Conservation (phyloP, 2,888 invertebrate species). For the Rapana venosa region DNA sequence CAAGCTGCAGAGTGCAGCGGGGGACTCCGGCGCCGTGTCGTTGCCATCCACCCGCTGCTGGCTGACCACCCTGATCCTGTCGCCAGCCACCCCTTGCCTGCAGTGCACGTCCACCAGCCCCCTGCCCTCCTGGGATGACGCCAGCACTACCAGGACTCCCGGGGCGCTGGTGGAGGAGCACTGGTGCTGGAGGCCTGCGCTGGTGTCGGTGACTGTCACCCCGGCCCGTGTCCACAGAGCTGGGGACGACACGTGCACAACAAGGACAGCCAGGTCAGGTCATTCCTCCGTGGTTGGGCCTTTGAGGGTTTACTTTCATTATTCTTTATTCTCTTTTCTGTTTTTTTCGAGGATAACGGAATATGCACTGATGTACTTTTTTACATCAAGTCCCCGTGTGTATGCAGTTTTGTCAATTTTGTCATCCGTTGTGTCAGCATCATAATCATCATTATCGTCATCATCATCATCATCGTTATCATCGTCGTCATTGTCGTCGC, state of each 20-base stretch:
- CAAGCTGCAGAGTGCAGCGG: not conserved
- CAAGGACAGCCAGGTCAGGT: too few relatives aligned
- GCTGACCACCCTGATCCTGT: slow-evolving; percentile 5
- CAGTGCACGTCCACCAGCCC: slow-evolving; percentile 26
- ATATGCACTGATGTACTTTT: too few relatives aligned
- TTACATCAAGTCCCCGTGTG: too few relatives aligned
- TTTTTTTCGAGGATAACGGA: too few relatives aligned
- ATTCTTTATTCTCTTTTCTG: too few relatives aligned
- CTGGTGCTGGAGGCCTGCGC: not conserved
- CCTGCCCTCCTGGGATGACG: not conserved
- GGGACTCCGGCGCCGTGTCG: not conserved
- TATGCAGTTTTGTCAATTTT: too few relatives aligned
- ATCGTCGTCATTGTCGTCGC: too few relatives aligned
- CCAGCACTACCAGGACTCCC: not conserved
- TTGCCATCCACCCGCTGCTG: not conserved
- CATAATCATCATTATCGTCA: slow-evolving; percentile 10
- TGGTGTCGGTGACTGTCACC: not conserved
- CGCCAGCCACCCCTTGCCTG: not conserved
- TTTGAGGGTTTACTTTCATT: too few relatives aligned
- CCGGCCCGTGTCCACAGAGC: not conserved
- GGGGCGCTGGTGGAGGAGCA: not conserved
- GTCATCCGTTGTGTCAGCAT: not conserved
- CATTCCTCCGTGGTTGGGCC: too few relatives aligned
- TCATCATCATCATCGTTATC: too few relatives aligned
- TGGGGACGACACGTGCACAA: not conserved